Conservation (phyloP, 53 echinoderm and acorn worm species). For the Stichopus horrens region DNA sequence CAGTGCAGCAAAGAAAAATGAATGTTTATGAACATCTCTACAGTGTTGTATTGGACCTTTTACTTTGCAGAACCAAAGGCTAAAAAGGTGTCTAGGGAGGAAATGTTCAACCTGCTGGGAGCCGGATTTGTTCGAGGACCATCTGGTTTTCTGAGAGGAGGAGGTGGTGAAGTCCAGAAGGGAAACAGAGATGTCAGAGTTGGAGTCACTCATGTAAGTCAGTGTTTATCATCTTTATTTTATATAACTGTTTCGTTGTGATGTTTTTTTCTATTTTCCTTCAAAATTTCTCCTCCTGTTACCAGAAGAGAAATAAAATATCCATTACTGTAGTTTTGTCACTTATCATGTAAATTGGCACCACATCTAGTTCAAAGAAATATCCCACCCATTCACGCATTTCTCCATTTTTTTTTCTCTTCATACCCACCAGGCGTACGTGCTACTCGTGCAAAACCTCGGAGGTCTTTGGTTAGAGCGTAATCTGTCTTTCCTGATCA, state of each 20-base stretch:
- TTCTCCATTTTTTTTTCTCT: not conserved
- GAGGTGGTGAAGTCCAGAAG: constrained; percentile 74
- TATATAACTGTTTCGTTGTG: not conserved
- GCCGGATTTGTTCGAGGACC: constrained; percentile 92
- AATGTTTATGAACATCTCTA: no score
- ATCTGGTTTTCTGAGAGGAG: constrained; percentile 91
- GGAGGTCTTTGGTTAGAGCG: constrained; percentile 97
- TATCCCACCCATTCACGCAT: not conserved
- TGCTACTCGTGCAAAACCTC: constrained; percentile 76
- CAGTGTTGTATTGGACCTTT: not conserved
- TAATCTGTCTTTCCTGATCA: constrained; percentile 82
- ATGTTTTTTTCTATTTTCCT: no score
- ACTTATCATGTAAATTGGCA: no score
- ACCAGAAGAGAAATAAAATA: no score
- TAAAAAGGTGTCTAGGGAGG: constrained; percentile 72
- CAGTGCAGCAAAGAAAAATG: not conserved
- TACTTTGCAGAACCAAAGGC: constrained; percentile 68
- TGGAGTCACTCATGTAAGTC: constrained; percentile 96
- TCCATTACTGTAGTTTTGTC: no score
- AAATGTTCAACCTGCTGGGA: constrained; percentile 75
- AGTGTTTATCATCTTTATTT: not conserved
- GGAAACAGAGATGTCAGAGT: constrained; percentile 89
- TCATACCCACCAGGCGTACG: constrained; percentile 64
- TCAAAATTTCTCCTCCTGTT: no score
- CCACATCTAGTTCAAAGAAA: not conserved